Percentiles rank a stretch among this genome's conserved stretches.
phyloP scores from a whole-genome alignment of 2,797 vertebrate species.

The Darevskia nairensis region DNA sequence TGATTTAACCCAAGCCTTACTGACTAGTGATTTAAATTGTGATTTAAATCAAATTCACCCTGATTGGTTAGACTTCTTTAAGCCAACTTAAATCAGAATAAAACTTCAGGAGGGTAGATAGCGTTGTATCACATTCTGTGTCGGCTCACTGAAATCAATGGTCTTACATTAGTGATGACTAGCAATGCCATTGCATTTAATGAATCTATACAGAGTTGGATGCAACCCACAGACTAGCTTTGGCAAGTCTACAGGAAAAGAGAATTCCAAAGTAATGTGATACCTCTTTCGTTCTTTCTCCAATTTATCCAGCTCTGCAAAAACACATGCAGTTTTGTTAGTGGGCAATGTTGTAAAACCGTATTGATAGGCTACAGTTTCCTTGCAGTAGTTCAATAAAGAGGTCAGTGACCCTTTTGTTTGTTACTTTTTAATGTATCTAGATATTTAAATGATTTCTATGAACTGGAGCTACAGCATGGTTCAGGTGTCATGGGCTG shows the following conservation, averaged over 20 bases:
- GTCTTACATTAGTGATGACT: too few species aligned
- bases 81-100: neutral
- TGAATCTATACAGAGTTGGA: too few species aligned
- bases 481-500: slow-evolving; percentile 91
- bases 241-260: neutral
- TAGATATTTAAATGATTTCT: slow-evolving; percentile 95
- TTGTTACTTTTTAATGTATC: slow-evolving; percentile 42
- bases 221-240: neutral
- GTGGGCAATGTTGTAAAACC: neutral
- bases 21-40: too few species aligned
- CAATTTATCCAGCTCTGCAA: neutral
- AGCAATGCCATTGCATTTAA: too few species aligned
- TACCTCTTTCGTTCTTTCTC: neutral
- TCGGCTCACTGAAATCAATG: too few species aligned
- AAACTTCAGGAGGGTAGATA: neutral
- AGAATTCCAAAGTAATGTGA: neutral
- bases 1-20: too few species aligned
- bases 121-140: too few species aligned
- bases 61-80: neutral
- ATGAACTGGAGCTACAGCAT: slow-evolving; percentile 93
- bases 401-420: slow-evolving; percentile 48
- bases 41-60: too few species aligned
- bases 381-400: slow-evolving; percentile 17
- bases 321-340: neutral
- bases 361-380: neutral